These are phyloP conservation scores for Phymanthus crucifer DNA, from an alignment of 92 coral and sea anemone species.

Conservation along the genomic window DNA sequence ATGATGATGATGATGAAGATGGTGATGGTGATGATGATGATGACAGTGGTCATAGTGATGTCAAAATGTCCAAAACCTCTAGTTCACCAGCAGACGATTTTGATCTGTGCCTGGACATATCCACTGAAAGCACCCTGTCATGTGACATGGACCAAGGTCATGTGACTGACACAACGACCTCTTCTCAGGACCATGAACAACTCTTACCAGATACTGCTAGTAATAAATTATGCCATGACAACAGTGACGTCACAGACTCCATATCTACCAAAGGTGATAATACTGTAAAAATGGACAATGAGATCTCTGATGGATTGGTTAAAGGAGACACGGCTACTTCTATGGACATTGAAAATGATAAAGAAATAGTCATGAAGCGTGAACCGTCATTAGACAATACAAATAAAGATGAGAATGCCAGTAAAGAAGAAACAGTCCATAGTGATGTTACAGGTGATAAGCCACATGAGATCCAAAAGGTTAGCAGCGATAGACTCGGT, in stretches of 20 bases:
- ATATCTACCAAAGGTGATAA: neutral
- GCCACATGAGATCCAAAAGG: neutral
- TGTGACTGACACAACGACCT: neutral
- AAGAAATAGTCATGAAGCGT: no score
- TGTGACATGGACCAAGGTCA: neutral
- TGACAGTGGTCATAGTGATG: neutral
- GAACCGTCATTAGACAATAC: no score
- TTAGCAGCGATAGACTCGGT: neutral
- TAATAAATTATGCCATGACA: constrained; percentile 12
- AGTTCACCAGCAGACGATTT: neutral
- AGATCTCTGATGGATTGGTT: neutral
- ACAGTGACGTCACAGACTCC: constrained; percentile 13
- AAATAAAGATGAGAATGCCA: no score
- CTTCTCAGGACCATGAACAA: neutral
- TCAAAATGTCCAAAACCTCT: neutral
- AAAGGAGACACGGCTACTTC: neutral
- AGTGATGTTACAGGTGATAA: neutral
- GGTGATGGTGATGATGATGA: neutral
- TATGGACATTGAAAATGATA: no score
- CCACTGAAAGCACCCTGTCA: neutral
- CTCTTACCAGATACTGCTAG: neutral
- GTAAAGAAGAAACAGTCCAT: neutral
- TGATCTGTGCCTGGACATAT: neutral
- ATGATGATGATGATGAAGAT: neutral
- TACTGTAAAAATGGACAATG: neutral